Conservation (phyloP, 2,797 vertebrate species). For the Rhadinocentrus ornatus region DNA sequence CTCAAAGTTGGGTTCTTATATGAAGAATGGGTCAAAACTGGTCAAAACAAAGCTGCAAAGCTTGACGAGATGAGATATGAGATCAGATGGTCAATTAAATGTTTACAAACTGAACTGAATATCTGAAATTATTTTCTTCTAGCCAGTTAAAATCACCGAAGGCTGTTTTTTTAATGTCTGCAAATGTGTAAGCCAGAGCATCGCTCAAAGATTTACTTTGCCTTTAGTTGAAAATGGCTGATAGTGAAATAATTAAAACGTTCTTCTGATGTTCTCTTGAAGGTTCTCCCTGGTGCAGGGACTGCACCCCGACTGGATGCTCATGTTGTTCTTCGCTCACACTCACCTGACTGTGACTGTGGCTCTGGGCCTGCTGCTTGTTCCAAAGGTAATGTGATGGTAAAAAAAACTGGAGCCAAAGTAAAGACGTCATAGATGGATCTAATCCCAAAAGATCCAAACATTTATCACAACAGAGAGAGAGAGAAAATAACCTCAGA, state of each 20-base stretch:
- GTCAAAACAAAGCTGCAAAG: background rate
- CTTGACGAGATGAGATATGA: no score
- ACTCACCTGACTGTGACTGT: slow-evolving; percentile 98
- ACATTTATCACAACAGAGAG: background rate
- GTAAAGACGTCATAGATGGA: background rate
- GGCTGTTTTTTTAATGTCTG: slow-evolving; percentile 6
- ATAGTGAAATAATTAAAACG: background rate
- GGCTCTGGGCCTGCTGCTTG: slow-evolving; percentile 91
- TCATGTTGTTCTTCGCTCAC: slow-evolving; percentile 95
- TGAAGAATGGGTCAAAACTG: no score
- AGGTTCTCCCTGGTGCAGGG: slow-evolving; percentile 92
- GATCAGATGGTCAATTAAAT: background rate
- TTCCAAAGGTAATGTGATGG: slow-evolving; percentile 90
- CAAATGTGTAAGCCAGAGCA: background rate
- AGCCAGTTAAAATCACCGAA: slow-evolving; percentile 14
- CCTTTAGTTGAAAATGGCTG: background rate
- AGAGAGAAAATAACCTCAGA: background rate
- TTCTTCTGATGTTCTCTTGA: slow-evolving; percentile 42
- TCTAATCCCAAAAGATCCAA: background rate
- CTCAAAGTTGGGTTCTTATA: no score
- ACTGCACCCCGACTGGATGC: slow-evolving; percentile 97
- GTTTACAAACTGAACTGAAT: background rate
- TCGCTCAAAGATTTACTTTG: slow-evolving; percentile 6
- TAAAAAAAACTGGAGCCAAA: background rate
- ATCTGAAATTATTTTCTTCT: background rate